A percentile compares a stretch with the other conserved stretches of the same genome.
Evolutionary conservation across 2,113 vertebrate species (phyloP).

Genomic region (Burhinus oedicnemus): DNA sequence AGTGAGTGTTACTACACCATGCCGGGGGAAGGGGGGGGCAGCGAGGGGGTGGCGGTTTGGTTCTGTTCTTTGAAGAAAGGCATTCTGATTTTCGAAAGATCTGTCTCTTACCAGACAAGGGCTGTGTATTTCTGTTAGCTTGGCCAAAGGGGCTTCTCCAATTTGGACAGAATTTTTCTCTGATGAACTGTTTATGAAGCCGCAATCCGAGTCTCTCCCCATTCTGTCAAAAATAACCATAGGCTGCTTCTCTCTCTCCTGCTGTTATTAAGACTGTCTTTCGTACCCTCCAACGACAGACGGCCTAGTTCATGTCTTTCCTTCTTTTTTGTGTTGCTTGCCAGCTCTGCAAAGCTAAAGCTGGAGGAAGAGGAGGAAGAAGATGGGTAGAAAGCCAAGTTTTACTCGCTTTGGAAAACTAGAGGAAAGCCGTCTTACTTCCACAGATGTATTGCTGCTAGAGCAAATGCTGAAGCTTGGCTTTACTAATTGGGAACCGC

Average conservation of each 20-base stretch:
- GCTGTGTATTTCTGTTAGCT: background rate
- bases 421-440: background rate
- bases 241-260: conserved; percentile 47
- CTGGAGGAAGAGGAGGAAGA: background rate
- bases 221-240: conserved; percentile 61
- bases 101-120: background rate
- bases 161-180: conserved; percentile 11
- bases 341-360: conserved; percentile 11
- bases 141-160: conserved; percentile 28
- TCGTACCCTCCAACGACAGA: conserved; percentile 61
- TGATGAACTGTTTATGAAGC: conserved; percentile 39
- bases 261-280: conserved; percentile 54
- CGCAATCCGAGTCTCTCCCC: conserved; percentile 28
- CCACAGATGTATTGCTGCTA: background rate
- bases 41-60: background rate
- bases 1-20: background rate
- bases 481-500: background rate
- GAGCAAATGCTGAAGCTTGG: background rate
- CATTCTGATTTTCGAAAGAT: background rate
- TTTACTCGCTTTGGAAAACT: background rate
- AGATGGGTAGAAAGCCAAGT: conserved; percentile 7
- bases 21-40: fast-evolving
- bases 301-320: conserved; percentile 51
- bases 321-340: background rate
- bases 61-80: background rate